Base-by-base conservation (phyloP, 2,888 invertebrate species). In the Loripinus fragilis region DNA sequence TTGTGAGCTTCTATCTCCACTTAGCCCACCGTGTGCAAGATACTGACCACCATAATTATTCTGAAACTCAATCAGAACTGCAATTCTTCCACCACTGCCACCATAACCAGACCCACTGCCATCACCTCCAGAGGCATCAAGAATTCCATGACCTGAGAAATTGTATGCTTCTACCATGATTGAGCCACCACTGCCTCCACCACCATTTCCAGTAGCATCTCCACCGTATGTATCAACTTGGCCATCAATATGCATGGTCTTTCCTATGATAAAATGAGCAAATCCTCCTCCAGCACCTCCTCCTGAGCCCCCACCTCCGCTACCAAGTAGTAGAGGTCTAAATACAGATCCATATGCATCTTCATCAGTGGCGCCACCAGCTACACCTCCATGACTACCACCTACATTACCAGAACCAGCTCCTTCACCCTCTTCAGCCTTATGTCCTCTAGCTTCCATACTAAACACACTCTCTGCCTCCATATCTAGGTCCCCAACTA, bases 61-160 rank as follows among this genome's bases (percentile, higher is more conserved):
- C 17, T 74, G 66, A 66, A 75, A 86, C 1, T 76, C 85, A 30
- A 90, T 82, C 70, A 86, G 88, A 23, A 83, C 75, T 20, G 86
- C 88, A 35, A 90, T 89, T 75, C 90, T 80, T 0, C 90, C 90
- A 23, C 90, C 90, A 78, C 88, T 85, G 0, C 90, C 90, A 60
- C 87, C 89, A 65, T 74, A 80, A 1, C 88, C 89, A 33, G 76
- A 48, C 10, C 83, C 84, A 64, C 50, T 28, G 1, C 88, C 87
- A 74, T 75, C 73, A 28, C 90, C 90, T 67, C 90, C 90, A 50
- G 79, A 85, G 12, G 85, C 89, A 76, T 88, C 87, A 20, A 90
- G 74, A 0, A 48, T 41, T 1, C 90, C 90, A 66, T 87, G 89
- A 15, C 90, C 90, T 30, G 88, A 86, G 64, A 90, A 83, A 68